These are phyloP conservation scores for Cebus imitator DNA, from an alignment of 2,113 vertebrate genomes.

Conservation along the genomic window DNA sequence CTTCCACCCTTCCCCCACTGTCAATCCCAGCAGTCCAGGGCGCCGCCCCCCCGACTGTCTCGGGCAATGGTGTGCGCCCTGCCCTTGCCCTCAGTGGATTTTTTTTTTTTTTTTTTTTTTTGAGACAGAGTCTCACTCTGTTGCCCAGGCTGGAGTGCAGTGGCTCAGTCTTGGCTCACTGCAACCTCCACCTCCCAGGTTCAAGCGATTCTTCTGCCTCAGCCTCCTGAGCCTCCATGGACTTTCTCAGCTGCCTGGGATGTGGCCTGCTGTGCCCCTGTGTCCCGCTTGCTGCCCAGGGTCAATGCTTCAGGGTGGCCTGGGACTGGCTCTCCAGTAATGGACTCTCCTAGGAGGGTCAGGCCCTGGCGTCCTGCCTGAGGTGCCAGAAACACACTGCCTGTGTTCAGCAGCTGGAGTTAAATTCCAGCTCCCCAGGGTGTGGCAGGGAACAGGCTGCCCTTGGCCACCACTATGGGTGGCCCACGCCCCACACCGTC, in stretches of 20 bases:
- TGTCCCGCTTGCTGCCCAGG: not conserved
- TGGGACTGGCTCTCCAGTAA: not conserved
- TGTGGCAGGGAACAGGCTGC: not conserved
- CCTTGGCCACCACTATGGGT: not conserved
- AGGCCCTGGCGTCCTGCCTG: not conserved
- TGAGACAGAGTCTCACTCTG: no score
- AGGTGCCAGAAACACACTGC: not conserved
- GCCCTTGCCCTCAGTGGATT: rapidly evolving
- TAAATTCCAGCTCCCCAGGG: not conserved
- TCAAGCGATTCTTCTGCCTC: no score
- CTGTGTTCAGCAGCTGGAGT: not conserved
- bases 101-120: no score
- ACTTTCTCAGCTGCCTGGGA: not conserved
- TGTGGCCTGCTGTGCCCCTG: not conserved
- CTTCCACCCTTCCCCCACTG: not conserved
- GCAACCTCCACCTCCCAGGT: no score
- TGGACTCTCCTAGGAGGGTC: not conserved
- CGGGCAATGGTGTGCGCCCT: rapidly evolving
- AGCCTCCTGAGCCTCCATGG: no score
- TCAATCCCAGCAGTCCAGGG: not conserved
- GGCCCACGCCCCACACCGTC: not conserved
- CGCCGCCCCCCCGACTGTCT: not conserved
- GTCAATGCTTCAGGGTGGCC: not conserved
- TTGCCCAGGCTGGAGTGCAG: no score
- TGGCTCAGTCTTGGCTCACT: no score